Base-by-base conservation (phyloP, 2,888 invertebrate species). In the Perizoma affinitatum region DNA sequence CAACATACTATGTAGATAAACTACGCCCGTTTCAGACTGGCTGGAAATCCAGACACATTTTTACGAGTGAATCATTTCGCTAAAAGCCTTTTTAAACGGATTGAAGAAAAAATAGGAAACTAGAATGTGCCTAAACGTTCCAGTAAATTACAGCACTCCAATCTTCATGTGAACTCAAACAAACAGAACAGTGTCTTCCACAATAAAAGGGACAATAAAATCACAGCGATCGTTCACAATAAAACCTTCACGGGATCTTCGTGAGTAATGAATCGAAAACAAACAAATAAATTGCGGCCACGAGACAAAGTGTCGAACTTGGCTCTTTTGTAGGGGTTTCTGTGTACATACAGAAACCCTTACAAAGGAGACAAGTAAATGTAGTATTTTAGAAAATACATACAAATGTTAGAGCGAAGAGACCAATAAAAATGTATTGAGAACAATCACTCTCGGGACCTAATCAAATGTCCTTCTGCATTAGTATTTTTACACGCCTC, bases 231-330 rank as follows among this genome's bases (percentile, higher is more conserved):
- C 71, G 75, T 73, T 75, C 76, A 67, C 70, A 65, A 72, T 73
- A 73, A 75, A 71, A 74, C 69, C 70, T 74, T 75, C 73, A 75
- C 75, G 78, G 78, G 72, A 73, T 70, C 71, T 64, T 69, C 61
- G 71, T 69, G 73, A 77, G 80, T 83, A 84, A 84, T 83, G 83
- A 80, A 83, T 79, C 73, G 79, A 75, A 76, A 73, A 74, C 76
- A 76, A 78, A 79, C 81, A 74, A 81, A 84, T 84, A 83, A 81
- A 84, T 84, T 79, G 80, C 73, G 81, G 80, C 75, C 72, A 69
- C 75, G 66, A 70, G 72, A 74, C 77, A 79, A 78, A 82, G 79
- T 78, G 72, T 65, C 76, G 64, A 74, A 75, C 68, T 79, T 72
- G 65, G 61, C 63, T 68, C 61, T 55, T 67, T 67, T 56, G 56